Evolutionary conservation across 2,888 invertebrate genomes (phyloP).

Genomic region (Hydraecia micacea): DNA sequence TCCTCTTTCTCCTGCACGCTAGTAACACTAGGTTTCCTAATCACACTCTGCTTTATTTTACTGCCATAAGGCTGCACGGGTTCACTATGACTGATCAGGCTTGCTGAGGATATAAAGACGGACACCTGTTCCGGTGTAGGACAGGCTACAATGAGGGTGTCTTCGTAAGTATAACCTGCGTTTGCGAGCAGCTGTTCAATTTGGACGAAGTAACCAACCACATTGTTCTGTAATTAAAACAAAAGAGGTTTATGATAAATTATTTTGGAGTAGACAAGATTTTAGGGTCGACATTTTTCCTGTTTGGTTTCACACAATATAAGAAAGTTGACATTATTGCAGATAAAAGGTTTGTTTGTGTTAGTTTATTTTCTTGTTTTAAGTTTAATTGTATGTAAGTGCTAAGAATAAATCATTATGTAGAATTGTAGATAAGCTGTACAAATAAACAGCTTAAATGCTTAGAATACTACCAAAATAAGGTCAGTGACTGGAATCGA

Average conservation of each 20-base stretch:
- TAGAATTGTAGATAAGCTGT: background rate
- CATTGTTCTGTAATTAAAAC: slow-evolving; percentile 93
- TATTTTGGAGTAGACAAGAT: too few relatives aligned
- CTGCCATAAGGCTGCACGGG: slow-evolving; percentile 86
- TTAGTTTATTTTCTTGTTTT: background rate
- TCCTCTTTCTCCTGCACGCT: slow-evolving; percentile 77
- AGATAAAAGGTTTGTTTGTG: background rate
- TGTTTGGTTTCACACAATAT: background rate
- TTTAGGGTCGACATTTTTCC: background rate
- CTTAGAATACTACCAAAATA: background rate
- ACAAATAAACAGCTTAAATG: too few relatives aligned
- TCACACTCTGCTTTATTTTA: slow-evolving; percentile 79
- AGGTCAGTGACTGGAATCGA: background rate
- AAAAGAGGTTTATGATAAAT: background rate
- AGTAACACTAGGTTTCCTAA: slow-evolving; percentile 81
- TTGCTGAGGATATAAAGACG: slow-evolving; percentile 95
- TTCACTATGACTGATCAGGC: slow-evolving; percentile 90
- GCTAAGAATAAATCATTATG: too few relatives aligned
- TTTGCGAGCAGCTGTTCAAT: slow-evolving; percentile 93
- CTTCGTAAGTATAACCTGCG: slow-evolving; percentile 95
- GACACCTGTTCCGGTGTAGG: slow-evolving; percentile 98
- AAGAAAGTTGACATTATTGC: background rate
- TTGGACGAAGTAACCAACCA: slow-evolving; percentile 96
- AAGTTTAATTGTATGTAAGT: too few relatives aligned
- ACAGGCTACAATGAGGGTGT: slow-evolving; percentile 95